Percentiles rank a stretch among this genome's conserved stretches.
phyloP scores from a whole-genome alignment of 2,797 vertebrate species.

The Mus spretus region DNA sequence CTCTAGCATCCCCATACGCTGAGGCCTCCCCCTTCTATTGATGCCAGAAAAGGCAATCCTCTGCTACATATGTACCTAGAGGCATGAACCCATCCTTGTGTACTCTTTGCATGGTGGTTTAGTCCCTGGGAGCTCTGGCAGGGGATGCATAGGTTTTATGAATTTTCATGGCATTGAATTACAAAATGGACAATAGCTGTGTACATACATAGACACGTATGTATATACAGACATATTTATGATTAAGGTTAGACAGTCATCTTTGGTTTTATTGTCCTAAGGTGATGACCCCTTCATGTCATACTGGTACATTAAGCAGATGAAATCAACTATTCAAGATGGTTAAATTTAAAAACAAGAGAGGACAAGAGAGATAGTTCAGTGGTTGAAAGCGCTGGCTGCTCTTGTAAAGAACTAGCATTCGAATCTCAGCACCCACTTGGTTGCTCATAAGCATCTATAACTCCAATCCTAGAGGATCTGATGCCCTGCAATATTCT shows the following conservation, averaged over 20 bases:
- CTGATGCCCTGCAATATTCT: background rate
- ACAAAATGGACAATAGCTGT: background rate
- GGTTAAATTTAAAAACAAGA: conserved; percentile 5
- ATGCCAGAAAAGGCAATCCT: background rate
- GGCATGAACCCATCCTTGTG: background rate
- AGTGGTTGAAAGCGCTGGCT: background rate
- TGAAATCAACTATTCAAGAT: conserved; percentile 32
- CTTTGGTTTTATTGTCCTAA: background rate
- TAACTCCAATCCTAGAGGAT: background rate
- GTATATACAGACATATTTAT: background rate
- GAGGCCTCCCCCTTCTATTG: background rate
- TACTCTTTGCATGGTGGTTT: background rate
- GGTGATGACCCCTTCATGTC: background rate
- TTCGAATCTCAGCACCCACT: background rate
- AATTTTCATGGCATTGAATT: background rate
- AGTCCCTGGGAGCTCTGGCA: background rate
- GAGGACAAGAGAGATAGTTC: background rate
- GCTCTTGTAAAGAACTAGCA: background rate
- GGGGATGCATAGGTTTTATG: background rate
- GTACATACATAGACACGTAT: background rate
- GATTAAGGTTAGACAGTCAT: background rate
- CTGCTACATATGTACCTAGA: background rate
- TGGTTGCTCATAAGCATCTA: background rate
- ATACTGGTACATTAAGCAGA: background rate
- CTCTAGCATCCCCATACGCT: background rate